These are phyloP conservation scores for Paratilapia polleni DNA, from an alignment of 2,113 vertebrate species.

Conservation along the genomic window DNA sequence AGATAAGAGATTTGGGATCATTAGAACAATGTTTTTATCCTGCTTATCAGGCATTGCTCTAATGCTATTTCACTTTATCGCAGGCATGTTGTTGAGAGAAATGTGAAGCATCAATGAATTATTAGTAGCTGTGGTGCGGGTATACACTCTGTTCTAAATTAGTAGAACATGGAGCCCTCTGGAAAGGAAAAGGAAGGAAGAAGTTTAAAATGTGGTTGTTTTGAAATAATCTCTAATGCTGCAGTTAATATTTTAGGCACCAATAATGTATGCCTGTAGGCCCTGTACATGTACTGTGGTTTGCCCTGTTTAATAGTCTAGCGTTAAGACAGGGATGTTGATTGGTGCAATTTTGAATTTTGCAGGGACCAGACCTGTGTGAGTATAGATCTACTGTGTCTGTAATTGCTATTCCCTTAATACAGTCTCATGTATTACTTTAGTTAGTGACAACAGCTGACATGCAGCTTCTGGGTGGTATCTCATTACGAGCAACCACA, in stretches of 20 bases:
- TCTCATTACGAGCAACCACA: background rate
- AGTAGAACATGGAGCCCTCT: slow-evolving; percentile 36
- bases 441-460: background rate
- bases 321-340: background rate
- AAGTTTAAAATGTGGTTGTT: slow-evolving; percentile 6
- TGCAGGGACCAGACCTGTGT: background rate
- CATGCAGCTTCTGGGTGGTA: background rate
- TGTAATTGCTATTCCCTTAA: background rate
- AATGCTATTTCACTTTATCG: slow-evolving; percentile 48
- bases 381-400: background rate
- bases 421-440: background rate
- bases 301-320: background rate
- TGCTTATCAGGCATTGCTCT: slow-evolving; percentile 41
- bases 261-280: background rate
- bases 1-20: slow-evolving; percentile 52
- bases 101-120: slow-evolving; percentile 45
- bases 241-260: background rate
- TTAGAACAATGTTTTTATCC: slow-evolving; percentile 52
- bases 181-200: slow-evolving; percentile 17
- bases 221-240: background rate
- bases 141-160: slow-evolving; percentile 24
- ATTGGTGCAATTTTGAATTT: background rate
- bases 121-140: slow-evolving; percentile 8
- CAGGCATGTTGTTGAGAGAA: slow-evolving; percentile 41
- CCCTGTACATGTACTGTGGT: background rate